Percentiles rank a stretch among this genome's conserved stretches.
Conservation (phyloP, 2,888 invertebrate species). For the Pyrochroa serraticornis region DNA sequence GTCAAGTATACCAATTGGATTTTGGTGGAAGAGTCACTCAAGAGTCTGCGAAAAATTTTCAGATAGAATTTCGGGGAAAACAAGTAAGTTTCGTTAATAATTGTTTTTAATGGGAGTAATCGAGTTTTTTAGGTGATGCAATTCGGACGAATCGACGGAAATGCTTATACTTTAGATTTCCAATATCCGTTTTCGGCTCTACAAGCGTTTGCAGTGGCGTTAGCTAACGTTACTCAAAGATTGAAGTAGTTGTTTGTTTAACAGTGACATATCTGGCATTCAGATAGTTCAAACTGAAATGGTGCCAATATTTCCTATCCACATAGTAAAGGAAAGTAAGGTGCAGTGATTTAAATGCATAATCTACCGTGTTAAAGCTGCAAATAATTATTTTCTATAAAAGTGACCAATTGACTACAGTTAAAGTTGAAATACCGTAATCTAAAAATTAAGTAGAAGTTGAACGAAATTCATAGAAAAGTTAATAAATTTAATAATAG, state of each 20-base stretch:
- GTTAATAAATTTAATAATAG: not conserved
- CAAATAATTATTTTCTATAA: not conserved
- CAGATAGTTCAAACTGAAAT: slow-evolving; percentile 10
- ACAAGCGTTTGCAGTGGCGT: slow-evolving; percentile 97
- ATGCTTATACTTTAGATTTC: slow-evolving; percentile 98
- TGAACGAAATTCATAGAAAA: not conserved
- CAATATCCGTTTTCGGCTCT: slow-evolving; percentile 98
- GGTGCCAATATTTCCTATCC: slow-evolving; percentile 21
- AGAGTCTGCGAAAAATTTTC: slow-evolving; percentile 99
- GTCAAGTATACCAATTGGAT: slow-evolving; percentile 98
- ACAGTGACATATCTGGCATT: slow-evolving; percentile 9
- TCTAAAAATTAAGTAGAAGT: not conserved
- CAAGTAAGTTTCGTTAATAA: slow-evolving; percentile 71
- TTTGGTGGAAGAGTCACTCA: slow-evolving; percentile 99
- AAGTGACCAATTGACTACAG: not conserved
- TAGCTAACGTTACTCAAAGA: slow-evolving; percentile 95
- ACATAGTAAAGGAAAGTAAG: slow-evolving; percentile 1
- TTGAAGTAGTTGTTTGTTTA: slow-evolving; percentile 73
- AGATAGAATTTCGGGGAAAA: slow-evolving; percentile 95
- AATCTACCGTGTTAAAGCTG: no score
- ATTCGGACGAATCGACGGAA: slow-evolving; percentile 97
- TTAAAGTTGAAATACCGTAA: not conserved
- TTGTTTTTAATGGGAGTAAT: slow-evolving; percentile 3
- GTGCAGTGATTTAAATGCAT: not conserved
- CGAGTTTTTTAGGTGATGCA: slow-evolving; percentile 87